Percentiles rank a stretch among this genome's conserved stretches.
These are phyloP conservation scores for Drosophila lacteicornis DNA, from an alignment of 1,140 invertebrate species.

Conservation along the genomic window DNA sequence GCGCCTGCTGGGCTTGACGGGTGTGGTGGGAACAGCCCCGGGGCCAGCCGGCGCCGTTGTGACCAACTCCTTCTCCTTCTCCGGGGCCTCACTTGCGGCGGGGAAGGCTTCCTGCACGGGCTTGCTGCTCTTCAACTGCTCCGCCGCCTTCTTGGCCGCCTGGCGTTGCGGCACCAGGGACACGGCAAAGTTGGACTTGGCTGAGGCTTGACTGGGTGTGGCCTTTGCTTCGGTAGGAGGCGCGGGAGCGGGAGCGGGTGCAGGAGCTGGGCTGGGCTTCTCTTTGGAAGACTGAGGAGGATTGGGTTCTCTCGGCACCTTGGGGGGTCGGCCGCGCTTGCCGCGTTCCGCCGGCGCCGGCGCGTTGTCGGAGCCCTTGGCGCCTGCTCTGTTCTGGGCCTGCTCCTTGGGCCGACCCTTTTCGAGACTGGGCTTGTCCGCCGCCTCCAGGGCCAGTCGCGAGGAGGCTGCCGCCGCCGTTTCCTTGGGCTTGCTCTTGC, in stretches of 20 bases:
- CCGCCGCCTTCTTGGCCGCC: constrained; percentile 95
- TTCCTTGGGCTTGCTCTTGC: constrained; percentile 51
- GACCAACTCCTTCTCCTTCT: constrained; percentile 39
- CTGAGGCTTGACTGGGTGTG: background rate
- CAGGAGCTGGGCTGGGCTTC: constrained; percentile 11
- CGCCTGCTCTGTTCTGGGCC: constrained; percentile 17
- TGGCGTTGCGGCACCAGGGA: constrained; percentile 95
- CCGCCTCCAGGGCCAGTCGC: constrained; percentile 4
- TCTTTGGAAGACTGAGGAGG: constrained; percentile 30
- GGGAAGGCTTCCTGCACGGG: constrained; percentile 69
- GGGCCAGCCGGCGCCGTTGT: constrained; percentile 5
- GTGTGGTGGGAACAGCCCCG: constrained; percentile 8
- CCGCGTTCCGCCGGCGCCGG: constrained; percentile 62
- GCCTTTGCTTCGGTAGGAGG: constrained; percentile 16
- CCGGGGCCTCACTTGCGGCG: constrained; percentile 12
- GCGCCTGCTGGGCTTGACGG: constrained; percentile 32
- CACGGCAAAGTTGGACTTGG: constrained; percentile 86
- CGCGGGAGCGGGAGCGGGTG: background rate
- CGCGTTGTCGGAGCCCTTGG: constrained; percentile 48
- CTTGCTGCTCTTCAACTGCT: constrained; percentile 94
- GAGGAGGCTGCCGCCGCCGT: constrained; percentile 1
- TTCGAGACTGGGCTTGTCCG: constrained; percentile 16
- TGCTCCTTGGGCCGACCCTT: constrained; percentile 64
- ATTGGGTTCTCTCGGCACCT: constrained; percentile 35
- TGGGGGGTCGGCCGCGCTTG: constrained; percentile 75